Evolutionary conservation across 2,888 invertebrate genomes (phyloP), one percentile per base, ranked within the genome.

Genomic region (Zonitis immaculata): DNA sequence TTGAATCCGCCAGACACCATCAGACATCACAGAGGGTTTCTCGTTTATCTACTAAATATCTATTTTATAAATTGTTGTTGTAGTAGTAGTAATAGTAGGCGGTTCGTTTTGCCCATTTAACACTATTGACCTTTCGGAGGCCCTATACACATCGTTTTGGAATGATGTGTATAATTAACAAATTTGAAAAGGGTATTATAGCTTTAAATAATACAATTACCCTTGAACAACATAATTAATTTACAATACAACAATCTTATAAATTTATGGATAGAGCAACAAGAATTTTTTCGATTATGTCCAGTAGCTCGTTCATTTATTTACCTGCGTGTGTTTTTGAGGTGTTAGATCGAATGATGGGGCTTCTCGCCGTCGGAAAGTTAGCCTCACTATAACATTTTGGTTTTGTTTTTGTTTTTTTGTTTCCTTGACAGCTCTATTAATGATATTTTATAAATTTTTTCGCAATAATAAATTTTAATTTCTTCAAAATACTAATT

Each of bases 341-440:
- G 35, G 35, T 35, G 18, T 35, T 35, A 16, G 35, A n/a, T n/a
- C n/a, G n/a, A 35, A 35, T 16, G 16, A 9, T 1, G 35, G 8
- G n/a, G n/a, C n/a, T n/a, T 35, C 5, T 7, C 35, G 35, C 35
- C 35, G 26, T 44, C 44, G 25, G 27, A 44, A 44, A 16, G 16
- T 16, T 16, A 12, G 9, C 9, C 11, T 39, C 11, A 50, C 27
- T n/a, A n/a, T n/a, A n/a, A n/a, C n/a, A n/a, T n/a, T n/a, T n/a
- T n/a, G n/a, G n/a, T n/a, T n/a, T n/a, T n/a, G n/a, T n/a, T n/a
- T n/a, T n/a, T n/a, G n/a, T n/a, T n/a, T n/a, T n/a, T n/a, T n/a
- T n/a, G n/a, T n/a, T n/a, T n/a, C n/a, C 49, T 53, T 63, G 65
- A 66, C 63, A 62, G 60, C 60, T 66, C 64, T 62, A 66, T 66